These are phyloP conservation scores for Tanypteryx hageni DNA, from an alignment of 2,888 invertebrate species.

Conservation along the genomic window DNA sequence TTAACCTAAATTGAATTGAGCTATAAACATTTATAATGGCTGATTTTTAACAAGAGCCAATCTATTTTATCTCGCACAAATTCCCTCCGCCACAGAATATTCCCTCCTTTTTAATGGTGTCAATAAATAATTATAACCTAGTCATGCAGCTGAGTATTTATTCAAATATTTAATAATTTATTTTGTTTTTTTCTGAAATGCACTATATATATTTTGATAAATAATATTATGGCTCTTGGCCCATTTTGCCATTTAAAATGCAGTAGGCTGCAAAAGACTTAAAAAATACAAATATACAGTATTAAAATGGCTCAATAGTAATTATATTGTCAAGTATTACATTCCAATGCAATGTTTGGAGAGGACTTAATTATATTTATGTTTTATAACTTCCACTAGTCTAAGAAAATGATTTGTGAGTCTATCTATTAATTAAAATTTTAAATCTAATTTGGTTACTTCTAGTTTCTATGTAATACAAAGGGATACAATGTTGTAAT, in stretches of 20 bases:
- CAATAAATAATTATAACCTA: slow-evolving; percentile 24
- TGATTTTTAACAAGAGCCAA: neutral
- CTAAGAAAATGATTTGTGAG: no score
- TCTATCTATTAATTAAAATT: no score
- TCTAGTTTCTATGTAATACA: no score
- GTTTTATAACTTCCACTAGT: no score
- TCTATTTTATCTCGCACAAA: slow-evolving; percentile 49
- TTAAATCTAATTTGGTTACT: no score
- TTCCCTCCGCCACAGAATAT: slow-evolving; percentile 43
- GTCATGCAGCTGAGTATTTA: slow-evolving; percentile 49
- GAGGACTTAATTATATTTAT: no score
- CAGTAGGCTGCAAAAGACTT: slow-evolving; percentile 23
- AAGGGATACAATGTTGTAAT: no score
- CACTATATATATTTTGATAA: slow-evolving; percentile 57
- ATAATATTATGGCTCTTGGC: slow-evolving; percentile 42
- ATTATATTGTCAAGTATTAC: neutral
- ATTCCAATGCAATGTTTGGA: no score
- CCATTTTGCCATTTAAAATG: slow-evolving; percentile 44
- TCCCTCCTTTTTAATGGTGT: slow-evolving; percentile 62
- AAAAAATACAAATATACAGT: slow-evolving; percentile 29
- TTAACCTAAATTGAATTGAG: neutral
- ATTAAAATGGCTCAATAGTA: slow-evolving; percentile 36
- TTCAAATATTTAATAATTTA: slow-evolving; percentile 29
- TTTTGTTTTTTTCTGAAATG: slow-evolving; percentile 50
- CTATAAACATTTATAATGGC: slow-evolving; percentile 15